Evolutionary conservation across 2,888 invertebrate genomes (phyloP).

Genomic region (Ophion slaviceki): DNA sequence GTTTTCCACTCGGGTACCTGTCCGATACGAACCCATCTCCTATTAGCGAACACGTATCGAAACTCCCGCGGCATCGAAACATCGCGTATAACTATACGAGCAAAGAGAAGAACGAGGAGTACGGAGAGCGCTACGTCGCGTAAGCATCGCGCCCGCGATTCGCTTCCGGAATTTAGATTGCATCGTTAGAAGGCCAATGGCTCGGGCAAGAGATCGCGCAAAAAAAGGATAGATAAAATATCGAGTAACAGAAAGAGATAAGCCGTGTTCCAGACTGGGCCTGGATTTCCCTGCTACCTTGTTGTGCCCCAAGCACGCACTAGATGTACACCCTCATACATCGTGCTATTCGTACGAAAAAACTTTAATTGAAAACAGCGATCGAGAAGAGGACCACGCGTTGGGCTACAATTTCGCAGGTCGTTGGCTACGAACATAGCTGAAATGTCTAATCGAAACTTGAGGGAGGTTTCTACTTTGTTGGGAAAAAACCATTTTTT

Average conservation of each 20-base stretch:
- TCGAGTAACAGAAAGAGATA: slow-evolving; percentile 49
- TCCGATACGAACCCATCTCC: slow-evolving; percentile 51
- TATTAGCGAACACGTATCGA: slow-evolving; percentile 43
- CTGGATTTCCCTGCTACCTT: background rate
- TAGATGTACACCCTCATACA: slow-evolving; percentile 67
- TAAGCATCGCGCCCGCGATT: slow-evolving; percentile 25
- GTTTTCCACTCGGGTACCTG: too few species aligned
- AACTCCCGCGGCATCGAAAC: slow-evolving; percentile 15
- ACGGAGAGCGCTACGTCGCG: background rate
- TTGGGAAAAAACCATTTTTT: too few species aligned
- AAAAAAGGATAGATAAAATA: slow-evolving; percentile 32
- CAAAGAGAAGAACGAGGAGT: background rate
- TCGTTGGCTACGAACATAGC: background rate
- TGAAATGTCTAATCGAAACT: background rate
- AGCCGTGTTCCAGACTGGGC: slow-evolving; percentile 59
- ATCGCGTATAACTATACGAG: background rate
- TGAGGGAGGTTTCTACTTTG: too few species aligned
- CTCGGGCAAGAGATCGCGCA: slow-evolving; percentile 10
- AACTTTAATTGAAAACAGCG: background rate
- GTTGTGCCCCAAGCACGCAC: background rate
- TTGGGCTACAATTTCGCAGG: background rate
- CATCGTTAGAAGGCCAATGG: slow-evolving; percentile 73
- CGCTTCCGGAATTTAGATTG: slow-evolving; percentile 77
- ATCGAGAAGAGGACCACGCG: background rate
- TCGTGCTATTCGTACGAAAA: slow-evolving; percentile 69